Conservation (phyloP, 2,797 vertebrate genomes). For the Gallinago nigripennis region DNA sequence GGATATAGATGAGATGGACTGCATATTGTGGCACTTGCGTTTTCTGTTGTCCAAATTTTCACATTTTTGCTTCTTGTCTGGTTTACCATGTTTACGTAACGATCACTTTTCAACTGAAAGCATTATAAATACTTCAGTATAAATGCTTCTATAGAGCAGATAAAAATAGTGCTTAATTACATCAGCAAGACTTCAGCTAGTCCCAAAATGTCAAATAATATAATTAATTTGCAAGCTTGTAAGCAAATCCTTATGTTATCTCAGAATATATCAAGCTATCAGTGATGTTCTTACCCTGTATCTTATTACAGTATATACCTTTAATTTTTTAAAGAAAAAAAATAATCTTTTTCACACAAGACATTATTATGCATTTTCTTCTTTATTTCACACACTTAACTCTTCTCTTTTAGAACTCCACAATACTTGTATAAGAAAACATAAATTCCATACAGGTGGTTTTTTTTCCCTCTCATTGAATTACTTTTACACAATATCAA, state of each 20-base stretch:
- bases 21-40: not conserved
- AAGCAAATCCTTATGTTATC: not conserved
- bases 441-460: not conserved
- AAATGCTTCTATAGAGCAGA: not conserved
- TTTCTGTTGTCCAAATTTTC: constrained; percentile 22
- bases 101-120: not conserved
- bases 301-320: not conserved
- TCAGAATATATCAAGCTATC: not conserved
- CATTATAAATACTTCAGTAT: not conserved
- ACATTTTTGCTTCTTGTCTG: not conserved
- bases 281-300: not conserved
- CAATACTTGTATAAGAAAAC: not conserved
- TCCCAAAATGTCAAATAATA: constrained; percentile 36
- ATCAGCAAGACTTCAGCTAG: constrained; percentile 21
- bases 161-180: constrained; percentile 20
- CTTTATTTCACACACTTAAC: not conserved
- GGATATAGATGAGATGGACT: not conserved
- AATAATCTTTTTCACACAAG: not conserved
- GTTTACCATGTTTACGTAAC: not conserved
- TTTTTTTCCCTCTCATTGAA: not conserved
- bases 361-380: not conserved
- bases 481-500: constrained; percentile 1
- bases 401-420: not conserved
- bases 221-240: constrained; percentile 19
- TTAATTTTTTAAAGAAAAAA: not conserved